These are phyloP conservation scores for Monopterus albus DNA, from an alignment of 2,113 vertebrate species.

Conservation along the genomic window DNA sequence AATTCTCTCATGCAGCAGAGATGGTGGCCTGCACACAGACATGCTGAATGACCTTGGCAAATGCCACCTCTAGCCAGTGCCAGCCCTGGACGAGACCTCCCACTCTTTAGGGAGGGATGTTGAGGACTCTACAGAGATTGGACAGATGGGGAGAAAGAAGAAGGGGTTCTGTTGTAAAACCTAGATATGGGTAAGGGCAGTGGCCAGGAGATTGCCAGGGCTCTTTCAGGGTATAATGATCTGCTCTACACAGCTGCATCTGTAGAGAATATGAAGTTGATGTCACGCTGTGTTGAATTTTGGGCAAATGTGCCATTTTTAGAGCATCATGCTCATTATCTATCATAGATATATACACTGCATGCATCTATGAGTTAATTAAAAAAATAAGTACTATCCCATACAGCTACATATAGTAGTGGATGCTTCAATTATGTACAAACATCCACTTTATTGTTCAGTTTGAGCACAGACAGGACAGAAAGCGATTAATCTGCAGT, in stretches of 20 bases:
- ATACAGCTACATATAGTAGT: no score
- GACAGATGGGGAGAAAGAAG: neutral
- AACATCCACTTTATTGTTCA: no score
- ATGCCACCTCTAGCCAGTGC: slow-evolving; percentile 50
- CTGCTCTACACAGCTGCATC: slow-evolving; percentile 20
- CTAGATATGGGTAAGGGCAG: neutral
- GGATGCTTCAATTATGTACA: no score
- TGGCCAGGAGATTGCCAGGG: slow-evolving; percentile 1
- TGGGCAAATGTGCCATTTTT: no score
- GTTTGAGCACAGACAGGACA: no score
- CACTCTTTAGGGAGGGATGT: slow-evolving; percentile 38
- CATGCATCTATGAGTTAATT: no score
- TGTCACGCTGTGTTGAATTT: no score
- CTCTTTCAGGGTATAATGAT: slow-evolving; percentile 21
- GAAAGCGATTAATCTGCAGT: no score
- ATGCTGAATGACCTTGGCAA: slow-evolving; percentile 66
- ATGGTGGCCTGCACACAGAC: slow-evolving; percentile 30
- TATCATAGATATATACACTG: no score
- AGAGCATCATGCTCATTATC: no score
- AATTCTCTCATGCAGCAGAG: slow-evolving; percentile 31
- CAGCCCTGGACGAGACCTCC: slow-evolving; percentile 61
- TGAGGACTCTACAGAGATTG: slow-evolving; percentile 36
- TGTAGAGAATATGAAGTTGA: no score
- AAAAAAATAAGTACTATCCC: no score
- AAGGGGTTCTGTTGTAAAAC: slow-evolving; percentile 17